Conservation (phyloP, 2,797 vertebrate genomes). For the Triplophysa yarkandensis region DNA sequence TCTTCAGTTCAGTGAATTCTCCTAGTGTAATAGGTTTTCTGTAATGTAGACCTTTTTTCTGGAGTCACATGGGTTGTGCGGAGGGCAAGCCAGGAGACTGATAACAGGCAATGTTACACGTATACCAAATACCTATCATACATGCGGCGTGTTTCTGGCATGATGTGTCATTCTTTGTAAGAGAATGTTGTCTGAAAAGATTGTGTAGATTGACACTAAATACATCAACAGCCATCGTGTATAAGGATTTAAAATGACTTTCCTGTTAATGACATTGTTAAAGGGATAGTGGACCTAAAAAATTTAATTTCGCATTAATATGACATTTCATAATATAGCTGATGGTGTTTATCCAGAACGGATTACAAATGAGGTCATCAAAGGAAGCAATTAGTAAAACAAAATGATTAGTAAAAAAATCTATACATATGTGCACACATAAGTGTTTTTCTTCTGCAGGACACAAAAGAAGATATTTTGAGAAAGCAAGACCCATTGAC, state of each 20-base stretch:
- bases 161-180: not conserved
- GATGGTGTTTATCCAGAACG: too few relatives aligned
- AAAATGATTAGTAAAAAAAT: too few relatives aligned
- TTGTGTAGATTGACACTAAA: not conserved
- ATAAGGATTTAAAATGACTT: not conserved
- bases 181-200: not conserved
- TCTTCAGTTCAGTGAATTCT: constrained; percentile 32
- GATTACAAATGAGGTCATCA: too few relatives aligned
- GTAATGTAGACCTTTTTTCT: constrained; percentile 46
- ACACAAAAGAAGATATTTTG: too few relatives aligned
- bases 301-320: too few relatives aligned
- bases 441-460: too few relatives aligned
- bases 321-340: too few relatives aligned
- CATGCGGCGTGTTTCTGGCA: constrained; percentile 18
- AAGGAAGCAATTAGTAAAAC: too few relatives aligned
- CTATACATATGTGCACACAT: too few relatives aligned
- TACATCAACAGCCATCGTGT: not conserved
- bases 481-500: too few relatives aligned
- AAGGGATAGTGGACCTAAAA: too few relatives aligned
- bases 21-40: constrained; percentile 45
- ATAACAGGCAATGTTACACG: constrained; percentile 13
- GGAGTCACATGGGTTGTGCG: constrained; percentile 22
- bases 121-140: constrained; percentile 43
- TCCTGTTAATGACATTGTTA: too few relatives aligned
- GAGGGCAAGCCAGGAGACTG: constrained; percentile 9